phyloP scores from a whole-genome alignment of 2,113 vertebrate species.

The Upupa epops region DNA sequence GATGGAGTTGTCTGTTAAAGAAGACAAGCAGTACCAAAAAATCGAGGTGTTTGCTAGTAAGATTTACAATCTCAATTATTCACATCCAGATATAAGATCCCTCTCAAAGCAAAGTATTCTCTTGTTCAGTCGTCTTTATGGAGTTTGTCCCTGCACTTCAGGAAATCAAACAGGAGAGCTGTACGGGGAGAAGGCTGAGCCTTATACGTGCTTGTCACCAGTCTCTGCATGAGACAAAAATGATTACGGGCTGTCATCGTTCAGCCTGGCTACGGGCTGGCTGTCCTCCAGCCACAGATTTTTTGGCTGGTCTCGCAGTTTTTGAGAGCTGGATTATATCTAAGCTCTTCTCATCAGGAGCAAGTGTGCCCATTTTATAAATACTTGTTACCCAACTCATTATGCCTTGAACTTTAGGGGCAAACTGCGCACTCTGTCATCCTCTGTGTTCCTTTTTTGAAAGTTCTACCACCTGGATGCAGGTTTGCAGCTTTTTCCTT shows the following conservation, averaged over 20 bases:
- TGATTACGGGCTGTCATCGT: neutral
- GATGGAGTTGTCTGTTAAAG: neutral
- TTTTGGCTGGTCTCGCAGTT: slow-evolving; percentile 16
- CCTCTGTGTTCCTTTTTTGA: neutral
- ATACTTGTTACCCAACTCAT: neutral
- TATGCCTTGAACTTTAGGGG: neutral
- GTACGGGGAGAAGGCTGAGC: neutral
- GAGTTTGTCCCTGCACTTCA: neutral
- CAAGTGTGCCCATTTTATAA: neutral
- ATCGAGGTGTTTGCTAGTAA: neutral
- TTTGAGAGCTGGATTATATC: neutral
- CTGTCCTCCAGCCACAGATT: slow-evolving; percentile 20
- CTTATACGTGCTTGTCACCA: neutral
- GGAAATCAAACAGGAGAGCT: neutral
- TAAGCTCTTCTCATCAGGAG: neutral
- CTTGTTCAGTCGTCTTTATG: neutral
- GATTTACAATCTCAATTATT: neutral
- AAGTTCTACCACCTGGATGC: neutral
- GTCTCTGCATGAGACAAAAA: slow-evolving; percentile 3
- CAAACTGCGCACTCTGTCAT: neutral
- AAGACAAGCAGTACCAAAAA: neutral
- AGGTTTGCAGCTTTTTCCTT: neutral
- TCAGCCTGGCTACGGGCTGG: slow-evolving; percentile 11
- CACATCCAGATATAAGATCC: neutral
- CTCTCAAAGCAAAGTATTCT: neutral